Conservation (phyloP, 2,113 vertebrate species). For the Indicator maculatus region DNA sequence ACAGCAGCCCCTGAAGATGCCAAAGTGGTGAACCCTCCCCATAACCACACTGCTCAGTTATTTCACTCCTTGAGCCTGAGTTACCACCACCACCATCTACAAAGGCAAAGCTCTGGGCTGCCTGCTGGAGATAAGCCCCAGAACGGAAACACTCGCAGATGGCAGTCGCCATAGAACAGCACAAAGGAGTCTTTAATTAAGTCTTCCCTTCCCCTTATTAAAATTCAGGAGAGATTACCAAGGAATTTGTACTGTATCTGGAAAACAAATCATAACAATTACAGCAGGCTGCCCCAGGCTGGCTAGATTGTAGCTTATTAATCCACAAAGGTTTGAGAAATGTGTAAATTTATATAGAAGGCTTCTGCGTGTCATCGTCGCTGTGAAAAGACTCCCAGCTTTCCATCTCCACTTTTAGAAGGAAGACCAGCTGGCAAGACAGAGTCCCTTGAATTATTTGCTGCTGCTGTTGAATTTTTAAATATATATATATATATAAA, state of each 20-base stretch:
- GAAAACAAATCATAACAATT: constrained; percentile 76
- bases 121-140: constrained; percentile 54
- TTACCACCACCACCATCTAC: neutral
- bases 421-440: constrained; percentile 23
- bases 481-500: constrained; percentile 9
- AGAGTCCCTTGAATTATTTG: constrained; percentile 38
- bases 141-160: constrained; percentile 35
- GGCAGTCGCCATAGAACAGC: constrained; percentile 14
- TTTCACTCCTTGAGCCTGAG: neutral
- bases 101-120: constrained; percentile 31
- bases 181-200: constrained; percentile 75
- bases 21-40: neutral
- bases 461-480: constrained; percentile 52
- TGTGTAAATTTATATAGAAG: constrained; percentile 48
- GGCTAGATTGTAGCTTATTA: constrained; percentile 54
- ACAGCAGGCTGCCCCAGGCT: constrained; percentile 52
- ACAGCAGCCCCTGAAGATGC: neutral
- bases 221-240: constrained; percentile 72
- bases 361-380: neutral
- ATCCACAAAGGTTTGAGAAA: constrained; percentile 53
- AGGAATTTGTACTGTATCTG: constrained; percentile 72
- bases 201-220: constrained; percentile 74
- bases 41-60: neutral
- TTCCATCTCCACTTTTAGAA: constrained; percentile 28
- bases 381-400: neutral